Percentiles rank a stretch among this genome's conserved stretches.
These are phyloP conservation scores for Lepeophtheirus nordmannii DNA, from an alignment of 2,888 invertebrate species.

Conservation along the genomic window DNA sequence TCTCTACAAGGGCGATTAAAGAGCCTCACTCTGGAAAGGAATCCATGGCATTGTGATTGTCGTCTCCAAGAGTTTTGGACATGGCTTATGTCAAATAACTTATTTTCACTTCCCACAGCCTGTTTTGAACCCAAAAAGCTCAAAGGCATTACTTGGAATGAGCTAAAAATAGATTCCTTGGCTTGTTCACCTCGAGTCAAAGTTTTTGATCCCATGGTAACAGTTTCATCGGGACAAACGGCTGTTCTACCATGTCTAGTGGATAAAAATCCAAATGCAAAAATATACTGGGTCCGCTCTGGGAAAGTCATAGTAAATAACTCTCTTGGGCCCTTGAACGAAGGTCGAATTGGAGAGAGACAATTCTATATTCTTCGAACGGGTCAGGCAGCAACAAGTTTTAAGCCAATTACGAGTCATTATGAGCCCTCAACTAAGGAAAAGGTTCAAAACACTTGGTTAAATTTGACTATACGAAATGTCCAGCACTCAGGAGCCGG, in stretches of 20 bases:
- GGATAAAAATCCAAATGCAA: slow-evolving; percentile 5
- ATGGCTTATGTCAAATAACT: slow-evolving; percentile 7
- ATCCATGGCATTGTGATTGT: slow-evolving; percentile 21
- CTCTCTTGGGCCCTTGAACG: background rate
- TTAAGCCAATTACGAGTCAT: background rate
- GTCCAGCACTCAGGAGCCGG: slow-evolving; percentile 9
- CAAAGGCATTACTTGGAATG: background rate
- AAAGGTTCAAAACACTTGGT: background rate
- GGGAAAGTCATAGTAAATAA: slow-evolving; percentile 2
- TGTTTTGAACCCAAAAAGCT: slow-evolving; percentile 7
- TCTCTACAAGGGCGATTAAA: background rate
- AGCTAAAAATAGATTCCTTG: slow-evolving; percentile 5
- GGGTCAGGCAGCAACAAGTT: background rate
- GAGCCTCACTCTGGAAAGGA: slow-evolving; percentile 12
- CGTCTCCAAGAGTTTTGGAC: slow-evolving; percentile 15
- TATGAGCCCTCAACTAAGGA: background rate
- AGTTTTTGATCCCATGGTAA: slow-evolving; percentile 6
- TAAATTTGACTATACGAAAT: slow-evolving; percentile 17
- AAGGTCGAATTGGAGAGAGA: background rate
- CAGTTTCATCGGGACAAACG: slow-evolving; percentile 5
- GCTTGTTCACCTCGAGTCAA: slow-evolving; percentile 18
- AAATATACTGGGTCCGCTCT: slow-evolving; percentile 12
- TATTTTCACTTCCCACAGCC: background rate
- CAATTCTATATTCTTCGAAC: background rate
- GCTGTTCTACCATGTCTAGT: slow-evolving; percentile 14